A percentile compares a stretch with the other conserved stretches of the same genome.
These are phyloP conservation scores for Radopholus similis DNA, from an alignment of 1,140 invertebrate genomes.

Conservation along the genomic window DNA sequence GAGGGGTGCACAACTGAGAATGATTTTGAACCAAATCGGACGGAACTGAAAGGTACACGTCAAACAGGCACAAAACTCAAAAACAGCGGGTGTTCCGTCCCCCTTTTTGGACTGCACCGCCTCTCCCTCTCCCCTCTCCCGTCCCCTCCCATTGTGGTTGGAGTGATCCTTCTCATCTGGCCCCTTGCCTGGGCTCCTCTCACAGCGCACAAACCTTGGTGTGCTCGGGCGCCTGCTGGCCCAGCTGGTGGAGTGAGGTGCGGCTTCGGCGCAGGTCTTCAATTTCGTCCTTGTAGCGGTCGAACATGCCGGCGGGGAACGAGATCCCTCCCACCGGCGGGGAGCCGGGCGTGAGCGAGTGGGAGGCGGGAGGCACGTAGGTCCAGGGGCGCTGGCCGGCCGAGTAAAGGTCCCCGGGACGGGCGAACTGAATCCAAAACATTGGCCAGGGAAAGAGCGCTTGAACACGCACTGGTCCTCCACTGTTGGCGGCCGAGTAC, in stretches of 20 bases:
- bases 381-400: slow-evolving; percentile 17
- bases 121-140: slow-evolving; percentile 3
- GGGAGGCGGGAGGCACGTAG: not conserved
- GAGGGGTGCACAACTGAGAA: slow-evolving; percentile 1
- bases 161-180: not conserved
- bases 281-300: slow-evolving; percentile 55
- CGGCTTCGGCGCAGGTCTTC: slow-evolving; percentile 52
- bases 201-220: slow-evolving; percentile 59
- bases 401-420: not conserved
- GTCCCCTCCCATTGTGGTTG: too few relatives aligned
- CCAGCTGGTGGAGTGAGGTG: slow-evolving; percentile 50
- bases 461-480: slow-evolving; percentile 1
- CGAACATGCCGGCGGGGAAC: slow-evolving; percentile 57
- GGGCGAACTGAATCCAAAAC: not conserved
- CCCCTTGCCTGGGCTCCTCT: not conserved
- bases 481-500: slow-evolving; percentile 16
- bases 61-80: not conserved
- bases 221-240: slow-evolving; percentile 31
- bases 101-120: not conserved
- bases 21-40: slow-evolving; percentile 3
- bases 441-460: not conserved
- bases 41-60: not conserved
- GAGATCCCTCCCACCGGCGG: slow-evolving; percentile 46
- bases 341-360: slow-evolving; percentile 24
- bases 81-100: too few relatives aligned